Base-by-base conservation (phyloP, 2,113 vertebrate species). In the Triplophysa siluroides region DNA sequence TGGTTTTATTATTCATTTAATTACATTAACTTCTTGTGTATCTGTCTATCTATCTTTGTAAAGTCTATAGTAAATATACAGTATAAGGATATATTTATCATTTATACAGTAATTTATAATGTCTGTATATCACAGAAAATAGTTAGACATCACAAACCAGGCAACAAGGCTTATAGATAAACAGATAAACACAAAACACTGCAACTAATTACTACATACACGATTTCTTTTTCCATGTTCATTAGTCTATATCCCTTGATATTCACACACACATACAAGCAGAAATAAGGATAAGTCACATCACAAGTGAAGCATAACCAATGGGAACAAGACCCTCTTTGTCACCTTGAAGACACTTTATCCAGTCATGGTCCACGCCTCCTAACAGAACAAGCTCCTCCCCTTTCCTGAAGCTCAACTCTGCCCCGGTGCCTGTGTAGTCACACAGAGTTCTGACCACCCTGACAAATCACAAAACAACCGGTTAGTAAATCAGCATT, bases 331-430 rank as follows among this genome's bases (percentile, higher is more conserved):
- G 90, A 45, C 97, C 97, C 76, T 92, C 93, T 73, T 58, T 85
- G 76, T 94, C 93, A 38, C 94, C 95, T 54, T 88, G 94, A 86
- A 95, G 94, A 88, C 97, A 99, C 83, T 91, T 90, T 73, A 99
- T 96, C 97, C 97, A 98, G 86, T 98, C 96, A 18, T 98, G 96
- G 24, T 96, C 93, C 84, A 98, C 94, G 0, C 94, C 95, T 67
- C 90, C 90, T 1, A 98, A 81, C 38, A 98, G 90, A 80, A 91
- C 90, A 7, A 99, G 92, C 84, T 97, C 84, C 79, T 98, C 97
- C 0, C 95, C 97, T 77, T 93, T 96, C 16, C 74, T 85, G 92
- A 98, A 98, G 92, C 93, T 98, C 75, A 99, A 90, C 24, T 93
- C 91, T 0, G 88, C 85, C 0, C 91, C 91, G 0, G 86, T 79